A percentile compares a stretch with the other conserved stretches of the same genome.
These are phyloP conservation scores for Baronia brevicornis DNA, from an alignment of 2,888 invertebrate species.

Conservation along the genomic window DNA sequence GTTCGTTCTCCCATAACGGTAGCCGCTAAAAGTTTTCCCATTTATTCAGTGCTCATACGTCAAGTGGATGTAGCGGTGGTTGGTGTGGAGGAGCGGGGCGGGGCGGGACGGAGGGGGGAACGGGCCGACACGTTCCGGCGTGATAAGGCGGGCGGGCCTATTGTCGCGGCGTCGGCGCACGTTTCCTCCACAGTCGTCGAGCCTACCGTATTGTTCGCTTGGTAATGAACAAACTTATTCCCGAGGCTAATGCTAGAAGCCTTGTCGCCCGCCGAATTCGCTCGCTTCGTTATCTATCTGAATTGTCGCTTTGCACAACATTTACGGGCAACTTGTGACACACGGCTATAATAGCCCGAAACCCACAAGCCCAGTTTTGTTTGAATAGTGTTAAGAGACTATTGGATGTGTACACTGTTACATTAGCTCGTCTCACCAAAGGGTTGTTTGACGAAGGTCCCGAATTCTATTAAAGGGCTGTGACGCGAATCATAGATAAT, in stretches of 20 bases:
- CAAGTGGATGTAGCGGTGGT: constrained; percentile 30
- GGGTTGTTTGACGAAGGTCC: constrained; percentile 57
- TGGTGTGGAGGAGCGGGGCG: constrained; percentile 23
- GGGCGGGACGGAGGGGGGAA: constrained; percentile 18
- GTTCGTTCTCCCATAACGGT: constrained; percentile 65
- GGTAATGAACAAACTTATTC: constrained; percentile 75
- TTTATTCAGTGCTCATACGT: constrained; percentile 72
- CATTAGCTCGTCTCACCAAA: constrained; percentile 51
- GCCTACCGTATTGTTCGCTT: constrained; percentile 67
- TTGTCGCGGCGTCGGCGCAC: constrained; percentile 73
- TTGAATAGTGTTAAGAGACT: constrained; percentile 57
- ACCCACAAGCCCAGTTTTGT: constrained; percentile 62
- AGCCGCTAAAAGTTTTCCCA: constrained; percentile 70
- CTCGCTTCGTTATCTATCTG: constrained; percentile 50
- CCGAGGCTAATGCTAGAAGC: constrained; percentile 61
- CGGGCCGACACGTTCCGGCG: constrained; percentile 68
- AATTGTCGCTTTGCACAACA: constrained; percentile 43
- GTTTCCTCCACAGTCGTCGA: constrained; percentile 70
- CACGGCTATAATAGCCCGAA: constrained; percentile 42
- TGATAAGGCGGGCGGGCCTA: constrained; percentile 65
- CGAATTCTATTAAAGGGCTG: constrained; percentile 47
- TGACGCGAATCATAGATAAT: constrained; percentile 23
- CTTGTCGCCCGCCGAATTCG: constrained; percentile 54
- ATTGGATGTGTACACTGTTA: constrained; percentile 45
- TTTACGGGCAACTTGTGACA: constrained; percentile 36